Conservation (phyloP, 2,888 invertebrate species). For the Eilema griseolum region DNA sequence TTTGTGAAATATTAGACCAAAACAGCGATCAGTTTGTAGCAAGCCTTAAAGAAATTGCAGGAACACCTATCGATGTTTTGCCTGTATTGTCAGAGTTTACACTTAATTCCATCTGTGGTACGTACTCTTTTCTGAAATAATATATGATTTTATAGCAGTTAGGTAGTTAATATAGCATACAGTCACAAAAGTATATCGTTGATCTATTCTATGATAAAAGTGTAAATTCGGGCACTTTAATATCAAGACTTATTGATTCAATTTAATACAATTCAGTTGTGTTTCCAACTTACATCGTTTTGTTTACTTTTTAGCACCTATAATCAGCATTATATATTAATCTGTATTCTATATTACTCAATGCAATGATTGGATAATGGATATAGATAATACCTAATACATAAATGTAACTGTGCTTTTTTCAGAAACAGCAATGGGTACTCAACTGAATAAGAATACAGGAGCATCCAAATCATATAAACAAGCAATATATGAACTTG, state of each 20-base stretch:
- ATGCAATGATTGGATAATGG: no score
- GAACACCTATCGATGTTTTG: constrained; percentile 78
- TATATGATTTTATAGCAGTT: neutral
- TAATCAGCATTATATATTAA: neutral
- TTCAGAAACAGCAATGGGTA: constrained; percentile 90
- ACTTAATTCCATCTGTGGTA: constrained; percentile 90
- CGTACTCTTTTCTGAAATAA: constrained; percentile 9
- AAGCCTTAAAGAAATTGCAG: constrained; percentile 57
- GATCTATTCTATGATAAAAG: no score
- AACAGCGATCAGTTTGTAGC: constrained; percentile 72
- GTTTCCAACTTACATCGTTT: neutral
- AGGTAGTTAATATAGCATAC: no score
- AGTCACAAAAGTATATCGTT: no score
- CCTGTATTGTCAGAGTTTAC: constrained; percentile 85
- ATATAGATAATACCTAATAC: neutral
- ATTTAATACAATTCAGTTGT: neutral
- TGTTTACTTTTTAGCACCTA: neutral
- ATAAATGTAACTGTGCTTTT: neutral
- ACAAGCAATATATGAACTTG: constrained; percentile 81
- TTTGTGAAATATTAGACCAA: constrained; percentile 72
- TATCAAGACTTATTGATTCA: no score
- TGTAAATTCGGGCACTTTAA: no score
- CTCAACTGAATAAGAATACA: constrained; percentile 80
- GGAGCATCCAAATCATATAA: constrained; percentile 83
- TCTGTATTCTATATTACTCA: no score